Percentiles rank a stretch among this genome's conserved stretches.
Conservation (phyloP, 2,113 vertebrate genomes). For the Oxygymnocypris stewartii region DNA sequence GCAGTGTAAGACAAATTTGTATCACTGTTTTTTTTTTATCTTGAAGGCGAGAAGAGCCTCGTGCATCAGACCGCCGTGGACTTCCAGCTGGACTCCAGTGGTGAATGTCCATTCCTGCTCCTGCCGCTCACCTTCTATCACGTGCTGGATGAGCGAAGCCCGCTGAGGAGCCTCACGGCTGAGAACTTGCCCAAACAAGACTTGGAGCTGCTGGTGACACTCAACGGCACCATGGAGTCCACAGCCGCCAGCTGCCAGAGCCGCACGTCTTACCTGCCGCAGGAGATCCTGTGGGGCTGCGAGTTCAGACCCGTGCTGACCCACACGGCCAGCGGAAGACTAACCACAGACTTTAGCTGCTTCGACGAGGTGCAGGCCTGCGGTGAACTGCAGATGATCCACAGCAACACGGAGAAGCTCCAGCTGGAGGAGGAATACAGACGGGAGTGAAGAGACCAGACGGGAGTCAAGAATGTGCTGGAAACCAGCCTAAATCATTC, state of each 20-base stretch:
- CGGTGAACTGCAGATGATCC: conserved; percentile 65
- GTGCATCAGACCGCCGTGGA: conserved; percentile 87
- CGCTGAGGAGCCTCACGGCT: conserved; percentile 83
- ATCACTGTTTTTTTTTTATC: too few relatives aligned
- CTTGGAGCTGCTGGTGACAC: conserved; percentile 92
- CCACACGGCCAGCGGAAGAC: conserved; percentile 82
- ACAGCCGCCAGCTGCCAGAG: conserved; percentile 95
- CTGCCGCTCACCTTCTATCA: conserved; percentile 95
- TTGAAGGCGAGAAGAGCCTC: conserved; percentile 87
- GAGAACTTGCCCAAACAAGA: conserved; percentile 83
- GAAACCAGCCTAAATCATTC: neutral
- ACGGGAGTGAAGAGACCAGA: conserved; percentile 23
- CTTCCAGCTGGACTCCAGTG: conserved; percentile 89
- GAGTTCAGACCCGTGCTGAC: conserved; percentile 92
- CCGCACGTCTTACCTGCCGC: conserved; percentile 89
- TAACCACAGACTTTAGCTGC: conserved; percentile 89
- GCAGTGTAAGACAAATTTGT: too few relatives aligned
- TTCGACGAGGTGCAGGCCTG: conserved; percentile 87
- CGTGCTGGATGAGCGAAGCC: conserved; percentile 87
- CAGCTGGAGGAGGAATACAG: conserved; percentile 82
- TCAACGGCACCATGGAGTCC: conserved; percentile 94
- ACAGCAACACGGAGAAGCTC: conserved; percentile 81
- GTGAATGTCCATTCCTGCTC: conserved; percentile 92
- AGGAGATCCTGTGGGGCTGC: conserved; percentile 93
- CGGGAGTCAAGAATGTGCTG: neutral